Evolutionary conservation across 2,888 invertebrate genomes (phyloP).

Genomic region (Choristoneura rosaceana): DNA sequence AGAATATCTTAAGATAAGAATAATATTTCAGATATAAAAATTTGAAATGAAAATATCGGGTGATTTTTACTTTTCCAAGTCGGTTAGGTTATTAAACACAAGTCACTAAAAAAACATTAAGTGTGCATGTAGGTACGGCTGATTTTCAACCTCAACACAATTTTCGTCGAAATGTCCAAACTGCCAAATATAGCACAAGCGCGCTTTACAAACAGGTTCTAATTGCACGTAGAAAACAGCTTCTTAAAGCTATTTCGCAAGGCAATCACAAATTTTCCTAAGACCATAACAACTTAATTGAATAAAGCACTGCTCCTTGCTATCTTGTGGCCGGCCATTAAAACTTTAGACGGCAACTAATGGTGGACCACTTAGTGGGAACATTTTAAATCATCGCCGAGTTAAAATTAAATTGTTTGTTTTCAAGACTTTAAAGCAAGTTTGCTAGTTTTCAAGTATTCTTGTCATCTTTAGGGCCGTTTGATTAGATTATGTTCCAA

Average conservation of each 20-base stretch:
- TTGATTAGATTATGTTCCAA: no score
- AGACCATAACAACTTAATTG: slow-evolving; percentile 40
- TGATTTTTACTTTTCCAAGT: no score
- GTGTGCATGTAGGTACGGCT: no score
- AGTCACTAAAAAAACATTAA: no score
- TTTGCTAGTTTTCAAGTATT: background rate
- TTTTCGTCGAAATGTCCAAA: background rate
- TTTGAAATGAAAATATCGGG: no score
- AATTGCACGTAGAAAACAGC: slow-evolving; percentile 7
- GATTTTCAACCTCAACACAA: background rate
- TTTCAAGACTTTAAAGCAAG: slow-evolving; percentile 11
- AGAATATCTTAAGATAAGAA: no score
- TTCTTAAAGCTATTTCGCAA: slow-evolving; percentile 11
- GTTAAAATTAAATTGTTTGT: slow-evolving; percentile 33
- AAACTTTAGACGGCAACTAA: slow-evolving; percentile 40
- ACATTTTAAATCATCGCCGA: slow-evolving; percentile 36
- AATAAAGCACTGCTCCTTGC: slow-evolving; percentile 35
- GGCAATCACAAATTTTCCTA: slow-evolving; percentile 34
- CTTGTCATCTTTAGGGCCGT: background rate
- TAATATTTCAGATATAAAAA: no score
- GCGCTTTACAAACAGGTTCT: background rate
- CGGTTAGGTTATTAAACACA: no score
- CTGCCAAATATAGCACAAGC: background rate
- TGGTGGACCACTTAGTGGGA: slow-evolving; percentile 32
- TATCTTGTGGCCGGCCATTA: slow-evolving; percentile 35